Evolutionary conservation across 1,140 invertebrate genomes (phyloP), one percentile per base, ranked within the genome.

Genomic region (Marisa cornuarietis): DNA sequence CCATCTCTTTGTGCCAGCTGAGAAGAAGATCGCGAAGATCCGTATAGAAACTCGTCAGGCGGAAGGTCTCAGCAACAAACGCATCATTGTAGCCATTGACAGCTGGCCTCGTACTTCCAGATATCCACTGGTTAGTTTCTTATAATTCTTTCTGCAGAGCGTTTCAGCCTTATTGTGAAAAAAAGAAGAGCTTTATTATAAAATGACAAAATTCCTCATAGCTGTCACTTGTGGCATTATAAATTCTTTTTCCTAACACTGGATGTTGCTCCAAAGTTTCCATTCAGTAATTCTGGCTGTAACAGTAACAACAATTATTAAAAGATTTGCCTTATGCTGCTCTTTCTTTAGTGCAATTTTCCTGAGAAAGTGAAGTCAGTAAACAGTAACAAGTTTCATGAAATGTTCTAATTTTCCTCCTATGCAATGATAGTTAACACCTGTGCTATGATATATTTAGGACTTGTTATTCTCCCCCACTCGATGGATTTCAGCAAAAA

Each of bases 61-160:
- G 9, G 85, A 83, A 26, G 82, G 82, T 24, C 79, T 92, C n/a
- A 78, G 85, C 54, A 87, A 86, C 62, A 87, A 91, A 82, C 87
- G 91, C 68, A 91, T 92, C 66, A 85, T 92, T n/a, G 92, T 92
- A 13, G 85, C 89, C 65, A 92, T 92, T 77, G 91, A 92, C 83
- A 86, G 79, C 62, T 92, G 92, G 92, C 90, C 90, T 20, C 83
- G 86, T 51, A 88, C 88, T 52, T 92, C 91, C 24, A 83, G 90
- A 81, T 92, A 92, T 83, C 92, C 92, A 13, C 88, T 89, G 86
- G 98, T 99, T 92, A 98, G 79, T 80, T 31, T 20, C 49, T 81
- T 77, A 49, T 18, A 74, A 13, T 42, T 78, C n/a, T 63, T 52
- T 61, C 58, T 26, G n/a, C 51, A 73, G 61, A 8, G 1, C 61